Base-by-base conservation (phyloP, 2,888 invertebrate species). In the Napeogenes inachia region DNA sequence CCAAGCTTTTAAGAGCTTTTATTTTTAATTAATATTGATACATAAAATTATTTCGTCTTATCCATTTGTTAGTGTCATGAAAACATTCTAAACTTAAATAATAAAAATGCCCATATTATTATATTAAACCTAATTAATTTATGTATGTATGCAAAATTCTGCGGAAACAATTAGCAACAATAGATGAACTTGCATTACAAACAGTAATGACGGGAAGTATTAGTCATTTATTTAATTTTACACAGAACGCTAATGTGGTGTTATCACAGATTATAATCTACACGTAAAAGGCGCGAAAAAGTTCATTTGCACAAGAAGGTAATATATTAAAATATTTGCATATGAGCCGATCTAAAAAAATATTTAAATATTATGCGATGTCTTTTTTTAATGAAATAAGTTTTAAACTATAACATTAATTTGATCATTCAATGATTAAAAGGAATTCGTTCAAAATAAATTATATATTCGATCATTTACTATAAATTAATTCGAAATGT, bases 171-270 rank as follows among this genome's bases (percentile, higher is more conserved):
- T 67, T 68, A 64, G 32, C 45, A 54, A 71, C 70, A 71, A 69
- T 67, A 64, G 65, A 63, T 66, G 65, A 64, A 65, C 66, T 66
- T 68, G 64, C 66, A 70, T 67, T 70, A 69, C 63, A 65, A 64
- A 66, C 64, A 61, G 66, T 67, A 67, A 73, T 69, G 68, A 62
- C 73, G 65, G 74, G 73, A 73, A 72, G 67, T 66, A 68, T 71
- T 70, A 69, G 57, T 71, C 71, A 71, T 74, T 73, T 69, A 70
- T 70, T 71, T 72, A 71, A 72, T 73, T 73, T 67, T 65, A 71
- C 70, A 69, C 64, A 59, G 55, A 59, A 60, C 62, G 59, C 62
- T 65, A 61, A 56, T 62, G 63, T 65, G 67, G 66, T 62, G 61
- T 68, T 70, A 71, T 71, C 68, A 66, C 54, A 55, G 68, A 70